Evolutionary conservation across 2,888 invertebrate genomes (phyloP).

Genomic region (Notocelia uddmanniana): DNA sequence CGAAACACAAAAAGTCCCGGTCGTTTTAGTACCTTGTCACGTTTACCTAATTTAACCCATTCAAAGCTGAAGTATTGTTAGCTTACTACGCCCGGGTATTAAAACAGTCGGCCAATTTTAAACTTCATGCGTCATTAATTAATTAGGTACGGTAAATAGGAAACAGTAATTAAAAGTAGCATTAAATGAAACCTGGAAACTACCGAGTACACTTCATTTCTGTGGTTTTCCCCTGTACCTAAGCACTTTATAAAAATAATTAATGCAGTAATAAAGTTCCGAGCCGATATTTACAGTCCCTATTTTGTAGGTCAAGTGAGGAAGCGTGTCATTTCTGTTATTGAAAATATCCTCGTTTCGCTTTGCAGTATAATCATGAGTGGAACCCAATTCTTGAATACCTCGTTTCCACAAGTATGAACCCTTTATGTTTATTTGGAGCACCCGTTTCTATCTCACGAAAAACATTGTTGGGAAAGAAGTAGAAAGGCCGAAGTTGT

Average conservation of each 20-base stretch:
- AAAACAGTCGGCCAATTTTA: background rate
- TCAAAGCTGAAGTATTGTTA: background rate
- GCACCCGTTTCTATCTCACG: background rate
- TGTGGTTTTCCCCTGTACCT: background rate
- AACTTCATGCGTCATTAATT: background rate
- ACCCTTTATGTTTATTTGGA: slow-evolving; percentile 11
- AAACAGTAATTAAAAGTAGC: slow-evolving; percentile 15
- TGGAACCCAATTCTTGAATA: slow-evolving; percentile 3
- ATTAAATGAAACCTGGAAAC: slow-evolving; percentile 11
- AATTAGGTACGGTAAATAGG: slow-evolving; percentile 4
- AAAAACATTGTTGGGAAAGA: slow-evolving; percentile 11
- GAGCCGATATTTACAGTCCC: background rate
- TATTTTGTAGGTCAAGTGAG: no score
- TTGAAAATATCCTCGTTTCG: background rate
- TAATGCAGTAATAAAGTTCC: background rate
- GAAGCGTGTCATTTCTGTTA: no score
- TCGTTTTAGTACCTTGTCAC: background rate
- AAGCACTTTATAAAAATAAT: background rate
- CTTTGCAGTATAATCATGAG: background rate
- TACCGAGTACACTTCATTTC: slow-evolving; percentile 5
- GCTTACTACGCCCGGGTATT: background rate
- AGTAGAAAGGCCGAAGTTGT: slow-evolving; percentile 19
- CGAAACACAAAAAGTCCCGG: slow-evolving; percentile 10
- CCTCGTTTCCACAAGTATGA: background rate
- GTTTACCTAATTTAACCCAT: background rate